phyloP scores from a whole-genome alignment of 2,888 invertebrate species.

The Sarcophaga caerulescens region DNA sequence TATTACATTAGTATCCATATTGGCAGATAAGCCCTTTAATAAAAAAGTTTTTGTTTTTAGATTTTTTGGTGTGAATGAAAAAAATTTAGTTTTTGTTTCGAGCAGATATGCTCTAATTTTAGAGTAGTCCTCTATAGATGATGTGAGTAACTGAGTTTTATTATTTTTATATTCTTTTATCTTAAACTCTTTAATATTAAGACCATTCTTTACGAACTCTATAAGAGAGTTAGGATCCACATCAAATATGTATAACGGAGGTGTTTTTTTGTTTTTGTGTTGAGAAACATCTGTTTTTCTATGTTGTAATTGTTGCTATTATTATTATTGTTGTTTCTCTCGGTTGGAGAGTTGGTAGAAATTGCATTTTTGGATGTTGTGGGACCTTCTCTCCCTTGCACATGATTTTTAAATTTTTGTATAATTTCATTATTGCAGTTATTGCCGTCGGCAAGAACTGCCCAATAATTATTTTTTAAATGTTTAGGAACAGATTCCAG shows the following conservation, averaged over 20 bases:
- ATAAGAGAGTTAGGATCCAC: slow-evolving; percentile 25
- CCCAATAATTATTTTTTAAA: not conserved
- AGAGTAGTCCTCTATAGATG: slow-evolving; percentile 18
- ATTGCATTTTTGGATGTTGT: slow-evolving; percentile 14
- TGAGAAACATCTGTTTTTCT: not conserved
- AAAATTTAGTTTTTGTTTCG: slow-evolving; percentile 20
- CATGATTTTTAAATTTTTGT: slow-evolving; percentile 37
- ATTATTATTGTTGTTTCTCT: not conserved
- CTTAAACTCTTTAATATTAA: slow-evolving; percentile 15
- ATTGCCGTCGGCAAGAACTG: slow-evolving; percentile 14
- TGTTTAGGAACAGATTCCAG: not conserved
- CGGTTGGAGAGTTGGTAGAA: not conserved
- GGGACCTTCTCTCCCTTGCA: slow-evolving; percentile 18
- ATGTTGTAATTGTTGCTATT: not conserved
- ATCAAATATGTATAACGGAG: slow-evolving; percentile 26
- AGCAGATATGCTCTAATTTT: slow-evolving; percentile 23
- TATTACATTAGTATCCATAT: no score
- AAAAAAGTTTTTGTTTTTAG: slow-evolving; percentile 29
- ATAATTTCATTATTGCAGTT: slow-evolving; percentile 18
- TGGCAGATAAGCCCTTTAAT: not conserved
- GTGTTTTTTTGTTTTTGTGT: slow-evolving; percentile 31
- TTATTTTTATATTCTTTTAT: slow-evolving; percentile 31
- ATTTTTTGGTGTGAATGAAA: slow-evolving; percentile 19
- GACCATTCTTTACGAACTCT: slow-evolving; percentile 24
- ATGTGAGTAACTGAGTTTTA: slow-evolving; percentile 9